Base-by-base conservation (phyloP, 2,888 invertebrate species). In the Perdita meconis region DNA sequence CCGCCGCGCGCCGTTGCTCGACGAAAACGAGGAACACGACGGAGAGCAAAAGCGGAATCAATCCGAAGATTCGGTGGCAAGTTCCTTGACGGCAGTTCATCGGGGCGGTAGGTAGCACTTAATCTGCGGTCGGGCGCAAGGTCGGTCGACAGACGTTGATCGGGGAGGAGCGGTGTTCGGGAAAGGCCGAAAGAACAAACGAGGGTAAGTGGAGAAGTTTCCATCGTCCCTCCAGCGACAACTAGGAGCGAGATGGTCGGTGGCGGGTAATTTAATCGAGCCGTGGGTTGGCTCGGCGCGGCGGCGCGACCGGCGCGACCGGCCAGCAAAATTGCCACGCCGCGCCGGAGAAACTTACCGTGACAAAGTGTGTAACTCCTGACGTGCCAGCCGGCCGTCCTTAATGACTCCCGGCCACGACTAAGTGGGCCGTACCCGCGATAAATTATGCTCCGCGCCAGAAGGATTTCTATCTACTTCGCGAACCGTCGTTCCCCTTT, bases 211-310 rank as follows among this genome's bases (percentile, higher is more conserved):
- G 12, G 55, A 50, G 56, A 61, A 69, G 61, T 61, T 73, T 73
- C 51, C 38, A 16, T 1, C 51, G 3, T 5, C 22, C 13, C 16
- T 6, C 19, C n/a, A 12, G 2, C 38, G 19, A 40, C 55, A 51
- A 55, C 42, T 5, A 22, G 16, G 59, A 51, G 42, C 12, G 47
- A 34, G 67, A 47, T 59, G 72, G 77, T 57, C 81, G 80, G 76
- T 65, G 79, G 68, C 53, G 80, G 82, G 82, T 87, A 88, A 88
- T 88, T 88, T 88, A 87, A 88, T 88, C 87, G 85, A 82, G 79
- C 51, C n/a, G n/a, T n/a, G n/a, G n/a, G n/a, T n/a, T n/a, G n/a
- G n/a, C n/a, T n/a, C n/a, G n/a, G n/a, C n/a, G n/a, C n/a, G n/a
- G n/a, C n/a, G n/a, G n/a, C n/a, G n/a, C n/a, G n/a, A n/a, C n/a